Percentiles rank a stretch among this genome's conserved stretches.
Evolutionary conservation across 2,113 vertebrate species (phyloP).

Genomic region (Anhinga anhinga): DNA sequence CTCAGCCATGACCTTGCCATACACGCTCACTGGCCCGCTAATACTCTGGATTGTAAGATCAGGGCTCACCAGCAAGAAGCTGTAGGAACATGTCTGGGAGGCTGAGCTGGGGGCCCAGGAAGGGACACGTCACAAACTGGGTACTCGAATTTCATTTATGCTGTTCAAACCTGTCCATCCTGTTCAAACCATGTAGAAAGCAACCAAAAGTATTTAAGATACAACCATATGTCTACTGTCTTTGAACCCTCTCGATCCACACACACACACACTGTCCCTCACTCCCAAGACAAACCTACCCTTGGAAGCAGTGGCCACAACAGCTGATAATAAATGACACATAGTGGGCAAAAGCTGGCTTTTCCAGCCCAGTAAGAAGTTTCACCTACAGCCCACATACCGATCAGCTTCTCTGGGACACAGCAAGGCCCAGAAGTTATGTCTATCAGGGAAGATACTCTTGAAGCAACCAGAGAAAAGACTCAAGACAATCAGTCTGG

Average conservation of each 20-base stretch:
- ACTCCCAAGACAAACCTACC: background rate
- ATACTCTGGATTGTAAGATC: rapidly evolving
- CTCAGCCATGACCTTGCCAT: background rate
- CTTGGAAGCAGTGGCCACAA: background rate
- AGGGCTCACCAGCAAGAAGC: background rate
- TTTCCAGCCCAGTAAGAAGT: background rate
- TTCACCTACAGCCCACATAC: background rate
- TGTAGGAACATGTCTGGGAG: background rate
- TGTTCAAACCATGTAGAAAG: background rate
- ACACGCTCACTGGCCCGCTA: background rate
- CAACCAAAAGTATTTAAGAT: background rate
- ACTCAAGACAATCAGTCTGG: background rate
- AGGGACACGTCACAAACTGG: background rate
- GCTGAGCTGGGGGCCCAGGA: background rate
- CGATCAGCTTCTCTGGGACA: background rate
- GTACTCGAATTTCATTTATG: background rate
- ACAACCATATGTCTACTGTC: rapidly evolving
- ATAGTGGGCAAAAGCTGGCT: background rate
- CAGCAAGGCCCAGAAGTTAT: background rate
- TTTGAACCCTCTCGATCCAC: background rate
- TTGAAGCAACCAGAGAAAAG: background rate
- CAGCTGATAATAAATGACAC: background rate
- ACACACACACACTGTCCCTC: rapidly evolving
- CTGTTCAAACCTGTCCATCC: background rate
- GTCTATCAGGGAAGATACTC: background rate